Percentiles rank a stretch among this genome's conserved stretches.
Conservation (phyloP, 2,797 vertebrate species). For the Rhinoraja longicauda region DNA sequence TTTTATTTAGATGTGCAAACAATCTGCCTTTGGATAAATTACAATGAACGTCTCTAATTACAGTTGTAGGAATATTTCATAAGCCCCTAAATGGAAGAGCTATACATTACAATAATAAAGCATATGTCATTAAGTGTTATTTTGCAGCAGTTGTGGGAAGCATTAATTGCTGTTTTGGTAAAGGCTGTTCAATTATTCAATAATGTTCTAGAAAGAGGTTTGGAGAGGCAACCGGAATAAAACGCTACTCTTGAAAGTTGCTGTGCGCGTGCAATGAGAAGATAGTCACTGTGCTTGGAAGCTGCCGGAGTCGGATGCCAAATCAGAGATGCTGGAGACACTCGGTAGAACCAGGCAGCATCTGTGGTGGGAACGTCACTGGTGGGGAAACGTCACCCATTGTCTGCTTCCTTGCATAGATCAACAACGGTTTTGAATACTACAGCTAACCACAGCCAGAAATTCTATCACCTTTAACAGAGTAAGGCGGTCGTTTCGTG, state of each 20-base stretch:
- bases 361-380: background rate
- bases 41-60: slow-evolving; percentile 28
- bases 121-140: slow-evolving; percentile 21
- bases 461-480: background rate
- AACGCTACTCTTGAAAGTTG: background rate
- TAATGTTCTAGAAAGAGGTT: background rate
- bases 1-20: slow-evolving; percentile 1
- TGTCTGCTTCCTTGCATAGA: background rate
- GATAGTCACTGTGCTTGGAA: background rate
- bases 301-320: background rate
- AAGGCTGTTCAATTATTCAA: slow-evolving; percentile 31
- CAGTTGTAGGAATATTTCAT: slow-evolving; percentile 17
- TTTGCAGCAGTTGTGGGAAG: slow-evolving; percentile 27
- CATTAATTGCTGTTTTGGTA: slow-evolving; percentile 38
- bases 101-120: slow-evolving; percentile 13
- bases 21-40: slow-evolving; percentile 11
- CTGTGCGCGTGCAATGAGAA: background rate
- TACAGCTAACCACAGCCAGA: background rate
- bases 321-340: too few relatives aligned
- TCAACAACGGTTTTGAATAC: background rate
- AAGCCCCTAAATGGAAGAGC: slow-evolving; percentile 31
- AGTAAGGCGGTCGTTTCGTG: background rate
- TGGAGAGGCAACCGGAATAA: background rate
- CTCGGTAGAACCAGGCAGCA: too few relatives aligned
- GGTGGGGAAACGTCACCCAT: background rate